Percentiles rank a stretch among this genome's conserved stretches.
Conservation (phyloP, 2,888 invertebrate genomes). For the Philereme vetulata region DNA sequence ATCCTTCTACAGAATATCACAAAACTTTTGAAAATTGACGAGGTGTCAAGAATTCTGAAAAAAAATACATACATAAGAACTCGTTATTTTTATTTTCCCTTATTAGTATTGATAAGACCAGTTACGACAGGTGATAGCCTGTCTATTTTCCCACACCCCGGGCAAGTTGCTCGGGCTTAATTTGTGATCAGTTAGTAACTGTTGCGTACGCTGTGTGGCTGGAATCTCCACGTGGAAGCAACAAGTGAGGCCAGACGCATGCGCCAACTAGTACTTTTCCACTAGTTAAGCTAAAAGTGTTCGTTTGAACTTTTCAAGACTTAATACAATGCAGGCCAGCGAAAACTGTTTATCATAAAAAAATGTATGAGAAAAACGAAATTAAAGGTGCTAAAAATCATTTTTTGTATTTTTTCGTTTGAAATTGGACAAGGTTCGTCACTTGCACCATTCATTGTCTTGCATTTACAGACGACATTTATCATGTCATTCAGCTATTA, state of each 20-base stretch:
- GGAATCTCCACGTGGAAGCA: conserved; percentile 66
- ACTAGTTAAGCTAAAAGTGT: conserved; percentile 15
- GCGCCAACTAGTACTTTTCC: conserved; percentile 47
- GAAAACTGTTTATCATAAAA: no score
- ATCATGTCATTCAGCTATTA: conserved; percentile 1
- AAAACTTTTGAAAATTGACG: no score
- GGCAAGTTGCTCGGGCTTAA: conserved; percentile 13
- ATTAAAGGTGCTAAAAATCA: no score
- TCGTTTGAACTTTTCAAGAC: background rate
- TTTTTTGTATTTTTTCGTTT: no score
- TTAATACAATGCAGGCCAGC: background rate
- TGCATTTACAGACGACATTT: conserved; percentile 1
- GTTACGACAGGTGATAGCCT: conserved; percentile 52
- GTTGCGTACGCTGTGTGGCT: conserved; percentile 9
- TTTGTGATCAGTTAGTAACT: conserved; percentile 19
- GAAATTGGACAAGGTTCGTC: background rate
- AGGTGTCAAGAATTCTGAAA: background rate
- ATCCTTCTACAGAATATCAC: no score
- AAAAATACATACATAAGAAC: background rate
- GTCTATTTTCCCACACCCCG: conserved; percentile 51
- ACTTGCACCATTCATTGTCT: background rate
- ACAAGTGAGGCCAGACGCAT: conserved; percentile 72
- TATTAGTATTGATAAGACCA: conserved; percentile 4
- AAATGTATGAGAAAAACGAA: no score
- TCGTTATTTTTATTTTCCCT: conserved; percentile 4